A percentile compares a stretch with the other conserved stretches of the same genome.
Conservation (phyloP, 2,797 vertebrate genomes). For the Apogon hyalosoma region DNA sequence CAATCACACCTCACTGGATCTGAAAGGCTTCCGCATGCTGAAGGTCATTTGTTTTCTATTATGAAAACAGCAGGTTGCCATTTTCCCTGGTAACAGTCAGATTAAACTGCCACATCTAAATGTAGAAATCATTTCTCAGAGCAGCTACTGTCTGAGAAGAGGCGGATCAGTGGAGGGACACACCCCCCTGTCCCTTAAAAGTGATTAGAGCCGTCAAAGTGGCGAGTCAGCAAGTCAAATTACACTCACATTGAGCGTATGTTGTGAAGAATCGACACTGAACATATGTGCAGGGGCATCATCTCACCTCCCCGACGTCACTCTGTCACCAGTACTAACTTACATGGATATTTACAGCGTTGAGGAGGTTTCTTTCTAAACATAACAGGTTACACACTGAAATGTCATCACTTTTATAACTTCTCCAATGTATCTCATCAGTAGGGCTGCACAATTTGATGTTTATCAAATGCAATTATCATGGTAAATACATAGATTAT, state of each 20-base stretch:
- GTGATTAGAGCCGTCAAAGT: constrained; percentile 44
- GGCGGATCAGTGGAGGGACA: constrained; percentile 44
- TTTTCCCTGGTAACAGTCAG: constrained; percentile 33
- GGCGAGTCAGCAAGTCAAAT: constrained; percentile 41
- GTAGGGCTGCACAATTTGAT: no score
- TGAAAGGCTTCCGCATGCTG: background rate
- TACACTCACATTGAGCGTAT: constrained; percentile 4
- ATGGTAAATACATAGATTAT: no score
- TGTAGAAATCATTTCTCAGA: constrained; percentile 52
- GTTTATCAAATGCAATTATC: no score
- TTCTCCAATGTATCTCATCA: no score
- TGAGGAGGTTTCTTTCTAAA: no score
- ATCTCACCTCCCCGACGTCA: constrained; percentile 13
- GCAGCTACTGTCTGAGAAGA: constrained; percentile 19
- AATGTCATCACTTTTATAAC: no score
- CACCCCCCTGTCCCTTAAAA: constrained; percentile 41
- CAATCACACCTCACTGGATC: background rate
- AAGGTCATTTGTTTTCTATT: constrained; percentile 42
- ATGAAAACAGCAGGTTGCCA: constrained; percentile 43
- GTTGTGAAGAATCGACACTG: background rate
- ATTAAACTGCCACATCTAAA: constrained; percentile 51
- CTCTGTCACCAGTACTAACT: constrained; percentile 9
- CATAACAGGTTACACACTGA: no score
- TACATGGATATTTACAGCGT: no score
- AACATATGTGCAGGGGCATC: constrained; percentile 11